These are phyloP conservation scores for Apostichopus parvimensis DNA, from an alignment of 35 echinoderm and acorn worm genomes.

Conservation along the genomic window DNA sequence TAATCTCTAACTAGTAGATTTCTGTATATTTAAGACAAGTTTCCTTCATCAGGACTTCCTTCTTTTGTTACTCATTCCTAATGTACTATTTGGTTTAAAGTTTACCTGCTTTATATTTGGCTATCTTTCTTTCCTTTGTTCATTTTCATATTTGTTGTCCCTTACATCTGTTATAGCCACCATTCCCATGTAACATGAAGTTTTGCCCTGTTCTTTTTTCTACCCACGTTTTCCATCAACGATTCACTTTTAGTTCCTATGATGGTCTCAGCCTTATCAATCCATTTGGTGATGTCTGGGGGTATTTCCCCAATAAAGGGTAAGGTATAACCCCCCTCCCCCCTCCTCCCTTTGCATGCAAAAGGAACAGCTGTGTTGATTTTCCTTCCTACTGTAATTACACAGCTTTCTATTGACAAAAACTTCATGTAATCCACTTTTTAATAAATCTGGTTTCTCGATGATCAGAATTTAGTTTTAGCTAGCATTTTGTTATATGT, in stretches of 20 bases:
- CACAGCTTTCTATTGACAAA: not conserved
- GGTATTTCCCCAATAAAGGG: constrained; percentile 41
- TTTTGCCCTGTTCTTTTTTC: not conserved
- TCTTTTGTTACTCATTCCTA: too few species aligned
- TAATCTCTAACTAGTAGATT: too few species aligned
- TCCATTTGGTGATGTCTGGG: constrained; percentile 52
- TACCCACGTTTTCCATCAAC: not conserved
- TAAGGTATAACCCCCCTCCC: not conserved
- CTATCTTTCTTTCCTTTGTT: too few species aligned
- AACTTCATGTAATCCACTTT: not conserved
- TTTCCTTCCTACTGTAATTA: not conserved
- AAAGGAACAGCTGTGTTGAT: not conserved
- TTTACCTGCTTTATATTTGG: too few species aligned
- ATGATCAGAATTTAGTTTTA: too few species aligned
- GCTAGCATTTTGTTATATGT: too few species aligned
- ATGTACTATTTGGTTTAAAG: too few species aligned
- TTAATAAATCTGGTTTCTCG: too few species aligned
- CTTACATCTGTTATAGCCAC: too few species aligned
- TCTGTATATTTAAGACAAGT: too few species aligned
- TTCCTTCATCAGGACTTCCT: too few species aligned
- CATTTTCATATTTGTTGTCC: too few species aligned
- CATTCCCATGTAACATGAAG: not conserved
- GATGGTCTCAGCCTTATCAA: constrained; percentile 36
- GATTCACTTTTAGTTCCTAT: constrained; percentile 29
- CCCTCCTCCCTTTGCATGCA: not conserved